Conservation (phyloP, 2,113 vertebrate genomes). For the Noturus placidus region DNA sequence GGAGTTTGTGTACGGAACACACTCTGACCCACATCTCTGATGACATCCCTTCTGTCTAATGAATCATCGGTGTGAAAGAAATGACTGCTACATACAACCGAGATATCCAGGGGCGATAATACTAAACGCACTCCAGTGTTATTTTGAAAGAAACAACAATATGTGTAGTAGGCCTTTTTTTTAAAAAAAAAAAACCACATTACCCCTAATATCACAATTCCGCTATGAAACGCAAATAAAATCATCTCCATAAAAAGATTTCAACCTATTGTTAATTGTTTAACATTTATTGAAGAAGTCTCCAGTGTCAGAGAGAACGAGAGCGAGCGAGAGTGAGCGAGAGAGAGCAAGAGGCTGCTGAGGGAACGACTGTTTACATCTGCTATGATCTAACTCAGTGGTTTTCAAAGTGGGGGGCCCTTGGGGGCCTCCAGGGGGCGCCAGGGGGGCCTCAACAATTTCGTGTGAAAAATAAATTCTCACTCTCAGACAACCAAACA, state of each 20-base stretch:
- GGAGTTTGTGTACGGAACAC: background rate
- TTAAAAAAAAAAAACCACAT: no score
- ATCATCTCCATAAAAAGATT: background rate
- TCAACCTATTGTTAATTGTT: background rate
- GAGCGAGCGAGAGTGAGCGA: no score
- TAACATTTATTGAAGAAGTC: background rate
- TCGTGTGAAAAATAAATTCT: no score
- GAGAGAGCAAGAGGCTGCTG: no score
- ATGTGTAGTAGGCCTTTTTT: background rate
- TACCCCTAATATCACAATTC: background rate
- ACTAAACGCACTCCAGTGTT: background rate
- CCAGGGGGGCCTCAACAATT: no score
- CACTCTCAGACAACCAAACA: no score
- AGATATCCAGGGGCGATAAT: background rate
- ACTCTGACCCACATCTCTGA: conserved; percentile 16
- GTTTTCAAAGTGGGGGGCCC: no score
- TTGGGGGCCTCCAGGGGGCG: no score
- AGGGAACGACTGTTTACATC: no score
- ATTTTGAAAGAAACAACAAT: background rate
- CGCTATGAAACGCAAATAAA: no score
- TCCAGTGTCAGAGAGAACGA: background rate
- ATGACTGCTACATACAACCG: background rate
- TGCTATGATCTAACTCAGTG: no score
- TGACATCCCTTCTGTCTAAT: conserved; percentile 29
- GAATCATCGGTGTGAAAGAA: background rate